Base-by-base conservation (phyloP, 2,113 vertebrate genomes). In the Tetrao urogallus region DNA sequence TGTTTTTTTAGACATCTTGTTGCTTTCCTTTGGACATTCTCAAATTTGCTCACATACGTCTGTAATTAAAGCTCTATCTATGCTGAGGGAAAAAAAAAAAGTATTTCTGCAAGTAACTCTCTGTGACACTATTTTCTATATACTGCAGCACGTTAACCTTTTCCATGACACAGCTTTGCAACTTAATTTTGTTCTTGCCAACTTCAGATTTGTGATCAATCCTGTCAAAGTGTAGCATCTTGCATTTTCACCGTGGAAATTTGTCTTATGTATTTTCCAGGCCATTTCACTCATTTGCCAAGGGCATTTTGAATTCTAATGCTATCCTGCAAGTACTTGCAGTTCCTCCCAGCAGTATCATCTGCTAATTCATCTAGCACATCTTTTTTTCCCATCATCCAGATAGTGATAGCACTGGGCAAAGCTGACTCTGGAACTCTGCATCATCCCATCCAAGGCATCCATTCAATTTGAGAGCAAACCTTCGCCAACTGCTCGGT, bases 191-290 rank as follows among this genome's bases (percentile, higher is more conserved):
- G 34, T 72, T 83, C 61, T 86, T 24, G 56, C 42, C 28, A 58
- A n/a, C 65, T 42, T 92, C 65, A 71, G 60, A 74, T 71, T 93
- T 88, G 86, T 75, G 88, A 93, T 88, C 82, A 90, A n/a, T 81
- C 86, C 86, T 91, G 82, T 94, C 69, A 81, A 94, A 93, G 28
- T 86, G 76, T 61, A 30, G 69, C 73, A 94, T 61, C 82, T 88
- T 81, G 80, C 82, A 78, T 88, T 86, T 94, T 92, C 73, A 72
- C 86, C 0, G 0, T 75, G 65, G 80, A 95, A 93, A 88, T 74
- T 71, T 22, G 77, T 83, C 80, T 70, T 81, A 11, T 78, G 48
- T 82, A 50, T 96, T 92, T 96, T 90, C 92, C 90, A 92, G 93
- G 58, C 69, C 69, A 81, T 94, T 93, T 94, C 76, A 74, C 88